Evolutionary conservation across 1,140 invertebrate genomes (phyloP), one percentile per base, ranked within the genome.

Genomic region (Papilio polytes): DNA sequence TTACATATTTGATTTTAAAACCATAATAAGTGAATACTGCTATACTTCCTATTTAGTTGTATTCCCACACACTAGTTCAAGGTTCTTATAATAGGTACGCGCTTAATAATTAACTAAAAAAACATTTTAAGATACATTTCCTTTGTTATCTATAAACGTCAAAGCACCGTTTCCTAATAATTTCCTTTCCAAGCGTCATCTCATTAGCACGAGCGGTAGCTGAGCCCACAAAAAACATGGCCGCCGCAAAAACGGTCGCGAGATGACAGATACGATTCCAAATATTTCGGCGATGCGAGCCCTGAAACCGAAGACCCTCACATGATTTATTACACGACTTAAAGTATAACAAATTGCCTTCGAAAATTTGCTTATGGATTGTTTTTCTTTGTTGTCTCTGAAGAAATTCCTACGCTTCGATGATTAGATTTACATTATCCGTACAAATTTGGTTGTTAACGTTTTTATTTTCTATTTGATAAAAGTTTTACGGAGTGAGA

Each of bases 241-340:
- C 56, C 36, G 63, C 63, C 63, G 63, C 63, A 78, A 78, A 78
- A 78, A 59, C 26, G 9, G 51, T 79, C 80, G 76, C 85, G 85
- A 88, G 88, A 86, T 93, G 91, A 92, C 91, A 94, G 91, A 92
- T 87, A 87, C 83, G 88, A 89, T 91, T 88, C 84, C 86, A 94
- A 91, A 93, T 91, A 94, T 94, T 94, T 92, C 91, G 85, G 89
- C 91, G 91, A 92, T 91, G 90, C 87, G 88, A 87, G 81, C 88
- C 92, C 88, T 88, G 90, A 91, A 92, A 93, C 91, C 91, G 91
- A 90, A 90, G 84, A 83, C 90, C 83, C 84, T 84, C 72, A 74
- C 85, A 80, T 93, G 91, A 93, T 92, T 93, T 94, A 93, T 92
- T 66, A 78, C 10, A 13, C 81, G 76, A 87, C 85, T 84, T 90